These are phyloP conservation scores for Pomatorhinus ruficollis DNA, from an alignment of 2,113 vertebrate genomes.

Conservation along the genomic window DNA sequence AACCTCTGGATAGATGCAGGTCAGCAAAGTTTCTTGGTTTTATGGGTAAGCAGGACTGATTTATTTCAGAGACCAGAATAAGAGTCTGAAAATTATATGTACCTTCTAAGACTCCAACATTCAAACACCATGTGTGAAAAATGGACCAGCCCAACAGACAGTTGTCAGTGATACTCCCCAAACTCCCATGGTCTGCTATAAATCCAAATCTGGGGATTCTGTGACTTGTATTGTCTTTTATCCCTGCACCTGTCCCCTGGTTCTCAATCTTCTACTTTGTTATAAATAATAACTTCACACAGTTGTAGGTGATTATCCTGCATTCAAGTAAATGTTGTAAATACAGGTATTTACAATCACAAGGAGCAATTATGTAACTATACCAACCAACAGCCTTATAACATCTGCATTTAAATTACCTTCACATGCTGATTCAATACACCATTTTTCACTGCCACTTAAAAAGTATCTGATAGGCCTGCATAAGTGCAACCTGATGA, in stretches of 20 bases:
- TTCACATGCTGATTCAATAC: background rate
- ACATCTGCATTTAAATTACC: background rate
- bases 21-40: background rate
- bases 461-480: background rate
- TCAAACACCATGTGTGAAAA: background rate
- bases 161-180: background rate
- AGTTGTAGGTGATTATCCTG: background rate
- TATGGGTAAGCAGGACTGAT: background rate
- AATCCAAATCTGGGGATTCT: background rate
- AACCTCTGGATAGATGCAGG: background rate
- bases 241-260: background rate
- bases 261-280: background rate
- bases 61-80: background rate
- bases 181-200: background rate
- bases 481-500: background rate
- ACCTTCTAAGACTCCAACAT: background rate
- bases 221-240: background rate
- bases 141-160: background rate
- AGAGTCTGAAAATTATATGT: background rate
- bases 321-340: background rate
- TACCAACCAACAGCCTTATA: background rate
- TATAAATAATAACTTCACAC: background rate
- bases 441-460: background rate
- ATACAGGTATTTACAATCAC: constrained; percentile 1
- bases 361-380: background rate